Base-by-base conservation (phyloP, 35 echinoderm and acorn worm species). In the Ophioderma brevispina region DNA sequence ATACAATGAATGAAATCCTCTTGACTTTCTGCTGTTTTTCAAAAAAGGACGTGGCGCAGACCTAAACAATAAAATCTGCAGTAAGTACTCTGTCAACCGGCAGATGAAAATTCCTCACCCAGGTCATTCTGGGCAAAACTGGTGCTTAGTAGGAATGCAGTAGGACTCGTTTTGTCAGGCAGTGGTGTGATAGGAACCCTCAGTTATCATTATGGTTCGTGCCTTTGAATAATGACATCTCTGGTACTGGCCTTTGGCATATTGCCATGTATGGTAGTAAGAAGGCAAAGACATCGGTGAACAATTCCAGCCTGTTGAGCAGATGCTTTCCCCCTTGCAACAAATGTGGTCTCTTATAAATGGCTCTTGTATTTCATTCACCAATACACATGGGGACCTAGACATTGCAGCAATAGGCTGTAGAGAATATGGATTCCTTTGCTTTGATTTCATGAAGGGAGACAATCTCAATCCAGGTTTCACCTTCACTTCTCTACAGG, bases 271-370 rank as follows among this genome's bases (percentile, higher is more conserved):
- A 6, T 13, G 6, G 59, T 30, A 25, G 6, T 25, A 70, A 70
- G 23, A 70, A 70, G 1, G 28, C 4, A 8, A 3, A 70, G n/a
- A 25, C 10, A 6, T 15, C 59, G 91, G 94, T 37, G 80, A 88
- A 31, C 76, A 43, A 17, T 93, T 89, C 37, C 83, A 81, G 32
- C 80, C 86, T 18, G 79, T 77, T 21, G 31, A 50, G 33, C 94
- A 96, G 64, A 85, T 85, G 15, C 85, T 96, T 17, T 82, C 77
- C 17, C 11, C 23, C 1, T 33, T n/a, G 10, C 46, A 23, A 2
- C 83, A 85, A 28, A 14, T 55, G 33, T 34, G 0, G 17, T 55
- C 83, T 33, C 52, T 85, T 11, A 64, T 52, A 52, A 33, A 31
- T 21, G 49, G 49, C 32, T 49, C 59, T 70, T 2, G n/a, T 70